Evolutionary conservation across 2,113 vertebrate species (phyloP).

Genomic region (Microtus richardsoni): DNA sequence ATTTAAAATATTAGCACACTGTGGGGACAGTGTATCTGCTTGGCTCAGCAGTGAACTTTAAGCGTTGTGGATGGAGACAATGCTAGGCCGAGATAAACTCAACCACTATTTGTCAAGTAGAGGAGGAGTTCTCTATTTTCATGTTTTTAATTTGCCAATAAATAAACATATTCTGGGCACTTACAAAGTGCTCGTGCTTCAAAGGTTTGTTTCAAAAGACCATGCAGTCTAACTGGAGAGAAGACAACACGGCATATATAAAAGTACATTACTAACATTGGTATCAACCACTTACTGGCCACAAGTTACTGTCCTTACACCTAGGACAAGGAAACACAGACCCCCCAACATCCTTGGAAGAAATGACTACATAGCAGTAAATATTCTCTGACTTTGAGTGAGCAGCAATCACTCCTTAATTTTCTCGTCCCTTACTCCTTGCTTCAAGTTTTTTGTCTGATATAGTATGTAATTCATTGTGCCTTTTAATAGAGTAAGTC

Average conservation of each 20-base stretch:
- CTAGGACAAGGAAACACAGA: too few relatives aligned
- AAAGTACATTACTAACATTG: background rate
- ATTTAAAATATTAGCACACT: background rate
- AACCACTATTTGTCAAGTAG: background rate
- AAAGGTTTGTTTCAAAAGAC: background rate
- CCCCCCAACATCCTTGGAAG: background rate
- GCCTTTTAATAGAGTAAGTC: background rate
- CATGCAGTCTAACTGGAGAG: background rate
- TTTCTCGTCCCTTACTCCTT: background rate
- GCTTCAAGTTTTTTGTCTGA: background rate
- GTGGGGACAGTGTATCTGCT: background rate
- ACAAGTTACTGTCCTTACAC: background rate
- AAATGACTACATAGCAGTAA: slow-evolving; percentile 15
- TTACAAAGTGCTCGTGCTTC: background rate
- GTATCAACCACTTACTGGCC: background rate
- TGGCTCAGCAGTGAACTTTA: background rate
- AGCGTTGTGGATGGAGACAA: background rate
- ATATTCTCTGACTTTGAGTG: background rate
- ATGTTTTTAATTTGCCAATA: background rate
- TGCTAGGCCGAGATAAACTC: background rate
- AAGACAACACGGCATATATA: background rate
- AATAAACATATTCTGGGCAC: background rate
- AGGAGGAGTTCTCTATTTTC: background rate
- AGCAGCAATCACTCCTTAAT: background rate
- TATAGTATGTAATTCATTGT: background rate